Conservation (phyloP, 2,888 invertebrate species). For the Odontocerum albicorne region DNA sequence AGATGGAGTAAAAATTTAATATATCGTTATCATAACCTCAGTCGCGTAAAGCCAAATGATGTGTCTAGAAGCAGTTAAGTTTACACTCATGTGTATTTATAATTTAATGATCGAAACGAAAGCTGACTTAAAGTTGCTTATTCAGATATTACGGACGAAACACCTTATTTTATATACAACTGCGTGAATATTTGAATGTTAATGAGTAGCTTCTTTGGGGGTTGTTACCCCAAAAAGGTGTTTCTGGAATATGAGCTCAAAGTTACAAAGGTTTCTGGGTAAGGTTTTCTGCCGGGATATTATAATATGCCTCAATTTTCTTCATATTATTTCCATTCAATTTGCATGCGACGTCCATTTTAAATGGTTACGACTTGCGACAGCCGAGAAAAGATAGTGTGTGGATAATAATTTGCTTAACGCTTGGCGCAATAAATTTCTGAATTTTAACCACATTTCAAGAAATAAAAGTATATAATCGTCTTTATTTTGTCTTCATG, state of each 20-base stretch:
- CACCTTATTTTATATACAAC: constrained; percentile 14
- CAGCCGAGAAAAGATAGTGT: constrained; percentile 5
- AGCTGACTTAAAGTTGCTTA: neutral
- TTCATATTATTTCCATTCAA: constrained; percentile 17
- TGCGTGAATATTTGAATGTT: constrained; percentile 9
- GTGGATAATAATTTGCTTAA: neutral
- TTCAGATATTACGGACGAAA: constrained; percentile 1
- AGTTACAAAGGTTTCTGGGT: constrained; percentile 1
- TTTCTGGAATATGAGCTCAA: constrained; percentile 1
- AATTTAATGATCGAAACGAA: neutral
- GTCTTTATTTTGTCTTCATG: no score
- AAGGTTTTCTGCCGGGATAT: neutral
- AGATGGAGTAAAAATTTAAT: no score
- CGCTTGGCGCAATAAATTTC: no score
- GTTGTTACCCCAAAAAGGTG: neutral
- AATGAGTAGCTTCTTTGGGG: constrained; percentile 1
- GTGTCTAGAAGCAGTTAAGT: no score
- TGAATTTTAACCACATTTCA: no score
- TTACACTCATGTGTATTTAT: no score
- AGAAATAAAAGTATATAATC: no score
- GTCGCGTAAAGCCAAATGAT: no score
- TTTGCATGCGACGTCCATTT: constrained; percentile 15
- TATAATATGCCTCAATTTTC: constrained; percentile 5
- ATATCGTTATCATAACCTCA: no score
- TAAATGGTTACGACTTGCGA: constrained; percentile 9